Evolutionary conservation across 2,113 vertebrate species (phyloP), one percentile per base, ranked within the genome.

Genomic region (Ophthalmotilapia sp.): DNA sequence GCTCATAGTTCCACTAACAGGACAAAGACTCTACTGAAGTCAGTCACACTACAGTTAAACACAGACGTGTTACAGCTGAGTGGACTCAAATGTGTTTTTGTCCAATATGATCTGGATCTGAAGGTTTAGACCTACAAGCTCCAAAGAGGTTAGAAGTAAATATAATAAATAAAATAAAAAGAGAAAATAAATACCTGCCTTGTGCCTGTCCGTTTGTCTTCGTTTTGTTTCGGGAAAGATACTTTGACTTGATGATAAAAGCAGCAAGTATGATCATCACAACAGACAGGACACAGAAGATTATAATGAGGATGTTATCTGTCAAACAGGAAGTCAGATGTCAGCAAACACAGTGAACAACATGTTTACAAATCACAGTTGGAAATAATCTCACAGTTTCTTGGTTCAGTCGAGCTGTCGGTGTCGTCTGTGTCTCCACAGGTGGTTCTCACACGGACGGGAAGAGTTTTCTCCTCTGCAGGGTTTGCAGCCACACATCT

Each of bases 401-500:
- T 29, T 29, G 26, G 26, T 29, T 29, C 26, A 29, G 26, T 29
- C 26, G 26, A 1, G 26, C 26, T 2, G 26, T 29, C 4, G 2
- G 26, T 29, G 26, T 29, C 26, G 26, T 29, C 26, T 29, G 26
- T 33, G 45, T 6, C 8, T 21, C 26, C 2, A 17, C 89, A 90
- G 60, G n/a, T 23, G 0, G 10, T 55, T 0, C 0, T 15, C 29
- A 17, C 0, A 0, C 0, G 2, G 3, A 87, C 70, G 9, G 2
- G 2, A 14, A 14, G 7, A 45, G 56, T 53, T 58, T 89, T 82
- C 0, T 53, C 0, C 2, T 89, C 84, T 42, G 53, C 85, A 60
- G 81, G 84, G 42, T 82, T 89, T 4, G 19, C 49, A 73, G 87
- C 79, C n/a, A 82, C 90, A 89, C 90, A 91, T 54, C 15, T 81